Evolutionary conservation across 1,140 invertebrate species (phyloP).

Genomic region (Melipona quadrifasciata): DNA sequence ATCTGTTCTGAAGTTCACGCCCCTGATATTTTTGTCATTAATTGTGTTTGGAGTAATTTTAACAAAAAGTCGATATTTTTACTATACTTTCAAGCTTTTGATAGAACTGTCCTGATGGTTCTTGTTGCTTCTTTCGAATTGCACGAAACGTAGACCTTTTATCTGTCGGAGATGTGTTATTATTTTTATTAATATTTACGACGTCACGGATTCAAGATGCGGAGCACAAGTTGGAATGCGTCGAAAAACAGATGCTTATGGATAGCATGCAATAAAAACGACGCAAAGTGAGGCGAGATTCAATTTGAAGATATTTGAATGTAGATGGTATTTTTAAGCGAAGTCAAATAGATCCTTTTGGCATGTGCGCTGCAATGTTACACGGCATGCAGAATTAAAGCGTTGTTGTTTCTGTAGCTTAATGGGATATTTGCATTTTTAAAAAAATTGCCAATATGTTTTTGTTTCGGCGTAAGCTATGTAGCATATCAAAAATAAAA

Average conservation of each 20-base stretch:
- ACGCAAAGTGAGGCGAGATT: background rate
- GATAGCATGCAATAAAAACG: too few relatives aligned
- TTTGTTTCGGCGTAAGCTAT: background rate
- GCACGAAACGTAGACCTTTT: too few relatives aligned
- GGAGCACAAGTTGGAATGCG: too few relatives aligned
- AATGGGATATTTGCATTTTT: background rate
- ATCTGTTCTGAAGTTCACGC: background rate
- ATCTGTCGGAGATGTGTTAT: too few relatives aligned
- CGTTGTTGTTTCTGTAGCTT: background rate
- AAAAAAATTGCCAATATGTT: background rate
- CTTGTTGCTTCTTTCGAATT: too few relatives aligned
- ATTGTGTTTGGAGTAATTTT: background rate
- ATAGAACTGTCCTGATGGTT: background rate
- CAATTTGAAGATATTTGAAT: background rate
- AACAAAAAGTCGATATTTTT: background rate
- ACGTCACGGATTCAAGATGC: too few relatives aligned
- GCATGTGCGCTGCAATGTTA: background rate
- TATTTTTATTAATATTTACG: too few relatives aligned
- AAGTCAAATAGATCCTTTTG: background rate
- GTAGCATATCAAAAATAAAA: background rate
- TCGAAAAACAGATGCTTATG: too few relatives aligned
- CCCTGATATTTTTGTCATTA: background rate
- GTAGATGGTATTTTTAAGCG: background rate
- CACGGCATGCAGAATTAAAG: background rate
- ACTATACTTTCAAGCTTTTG: background rate